Base-by-base conservation (phyloP, 2,888 invertebrate species). In the Hemicrepidius hirtus region DNA sequence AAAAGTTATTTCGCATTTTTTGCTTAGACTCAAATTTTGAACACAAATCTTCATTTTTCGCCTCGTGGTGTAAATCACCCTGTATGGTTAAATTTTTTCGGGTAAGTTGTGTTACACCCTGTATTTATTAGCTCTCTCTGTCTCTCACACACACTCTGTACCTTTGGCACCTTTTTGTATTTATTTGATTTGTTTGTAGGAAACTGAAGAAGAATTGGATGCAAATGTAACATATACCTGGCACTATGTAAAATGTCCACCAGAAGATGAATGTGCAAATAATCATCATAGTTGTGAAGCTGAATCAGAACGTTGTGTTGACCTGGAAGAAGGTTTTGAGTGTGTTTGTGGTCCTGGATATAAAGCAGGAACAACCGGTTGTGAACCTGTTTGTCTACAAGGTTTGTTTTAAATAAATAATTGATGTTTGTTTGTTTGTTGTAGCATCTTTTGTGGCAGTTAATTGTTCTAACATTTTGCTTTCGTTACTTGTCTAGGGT, bases 251-350 rank as follows among this genome's bases (percentile, higher is more conserved):
- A 90, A 92, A 50, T 97, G 97, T 82, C 98, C 97, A 0, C 92
- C 94, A 0, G 98, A 98, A 87, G 94, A 98, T 83, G 98, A 98
- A 86, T 98, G 98, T 83, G 88, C 88, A 49, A 98, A 98, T 84
- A 92, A 92, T 3, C 98, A 98, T 85, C 97, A 98, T 83, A 95
- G 92, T 70, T 98, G 98, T 84, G 93, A 96, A 84, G 88, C 91
- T 0, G 90, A 93, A 70, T 96, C 96, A 2, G 96, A 98, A 89
- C 91, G 93, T 79, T 98, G 98, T 84, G 93, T 93, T 62, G 97
- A 98, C 86, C 86, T 93, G 10, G 90, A 91, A 0, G 89, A 91
- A 68, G 95, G 95, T n/a, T 98, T 94, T 85, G 90, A 92, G 81
- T 98, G 98, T 84, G 90, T 91, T 75, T 98, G 98, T 86, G 95